phyloP scores from a whole-genome alignment of 2,797 vertebrate species.

The Sebastes cheni region DNA sequence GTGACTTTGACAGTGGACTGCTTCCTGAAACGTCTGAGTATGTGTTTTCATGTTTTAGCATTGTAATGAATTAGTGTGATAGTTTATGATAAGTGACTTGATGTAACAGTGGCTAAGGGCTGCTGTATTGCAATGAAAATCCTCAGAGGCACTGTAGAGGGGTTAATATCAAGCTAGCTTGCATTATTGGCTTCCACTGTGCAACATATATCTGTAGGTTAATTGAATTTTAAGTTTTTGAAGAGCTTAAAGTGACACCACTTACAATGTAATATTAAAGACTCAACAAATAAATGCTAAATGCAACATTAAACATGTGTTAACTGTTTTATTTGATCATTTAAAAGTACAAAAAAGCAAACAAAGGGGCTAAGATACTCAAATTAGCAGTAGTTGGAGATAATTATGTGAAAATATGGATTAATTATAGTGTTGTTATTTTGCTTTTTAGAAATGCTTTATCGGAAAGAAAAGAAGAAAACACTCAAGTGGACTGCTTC shows the following conservation, averaged over 20 bases:
- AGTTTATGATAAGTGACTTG: background rate
- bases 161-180: accelerated
- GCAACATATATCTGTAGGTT: too few relatives aligned
- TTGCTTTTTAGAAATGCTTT: background rate
- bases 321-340: too few relatives aligned
- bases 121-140: background rate
- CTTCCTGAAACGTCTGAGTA: background rate
- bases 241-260: too few relatives aligned
- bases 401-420: background rate
- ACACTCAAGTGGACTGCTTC: background rate
- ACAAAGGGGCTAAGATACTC: too few relatives aligned
- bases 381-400: too few relatives aligned
- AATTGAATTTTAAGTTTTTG: too few relatives aligned
- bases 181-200: background rate
- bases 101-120: background rate
- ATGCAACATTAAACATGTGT: too few relatives aligned
- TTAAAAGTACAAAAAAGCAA: too few relatives aligned
- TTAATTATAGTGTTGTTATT: background rate
- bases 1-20: background rate
- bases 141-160: background rate
- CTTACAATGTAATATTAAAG: too few relatives aligned
- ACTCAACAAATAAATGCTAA: too few relatives aligned
- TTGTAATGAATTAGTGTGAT: background rate
- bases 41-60: background rate
- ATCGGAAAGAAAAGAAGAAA: background rate